phyloP scores from a whole-genome alignment of 1,140 invertebrate genomes.

The Colletes latitarsis region DNA sequence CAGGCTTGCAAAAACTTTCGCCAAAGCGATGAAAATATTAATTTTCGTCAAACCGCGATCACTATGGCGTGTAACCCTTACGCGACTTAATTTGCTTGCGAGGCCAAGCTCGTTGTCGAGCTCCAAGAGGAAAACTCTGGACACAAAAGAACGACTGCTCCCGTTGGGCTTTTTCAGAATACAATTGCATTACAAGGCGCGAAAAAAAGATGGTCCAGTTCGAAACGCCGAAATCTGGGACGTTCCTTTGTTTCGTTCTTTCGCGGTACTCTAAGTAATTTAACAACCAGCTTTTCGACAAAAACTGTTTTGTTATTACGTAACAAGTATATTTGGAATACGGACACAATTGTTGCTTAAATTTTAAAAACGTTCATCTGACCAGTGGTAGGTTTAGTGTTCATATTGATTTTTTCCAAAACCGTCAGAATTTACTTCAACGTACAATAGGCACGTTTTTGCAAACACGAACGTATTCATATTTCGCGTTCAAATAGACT shows the following conservation, averaged over 20 bases:
- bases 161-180: conserved; percentile 7
- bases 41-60: not conserved
- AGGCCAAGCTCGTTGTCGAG: conserved; percentile 9
- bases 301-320: no score
- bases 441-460: no score
- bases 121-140: not conserved
- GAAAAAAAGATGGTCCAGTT: not conserved
- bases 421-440: no score
- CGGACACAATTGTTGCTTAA: no score
- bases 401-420: no score
- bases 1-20: not conserved
- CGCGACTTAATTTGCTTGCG: conserved; percentile 12
- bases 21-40: not conserved
- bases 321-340: no score
- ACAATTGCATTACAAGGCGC: conserved; percentile 26
- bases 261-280: not conserved
- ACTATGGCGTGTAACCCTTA: not conserved
- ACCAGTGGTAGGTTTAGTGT: no score
- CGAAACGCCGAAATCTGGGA: not conserved
- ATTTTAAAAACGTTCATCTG: no score
- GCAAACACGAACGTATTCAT: no score
- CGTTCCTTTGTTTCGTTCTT: not conserved
- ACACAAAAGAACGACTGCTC: conserved; percentile 5
- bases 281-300: not conserved
- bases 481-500: no score